Conservation (phyloP, 2,888 invertebrate species). For the Amitus sp. region DNA sequence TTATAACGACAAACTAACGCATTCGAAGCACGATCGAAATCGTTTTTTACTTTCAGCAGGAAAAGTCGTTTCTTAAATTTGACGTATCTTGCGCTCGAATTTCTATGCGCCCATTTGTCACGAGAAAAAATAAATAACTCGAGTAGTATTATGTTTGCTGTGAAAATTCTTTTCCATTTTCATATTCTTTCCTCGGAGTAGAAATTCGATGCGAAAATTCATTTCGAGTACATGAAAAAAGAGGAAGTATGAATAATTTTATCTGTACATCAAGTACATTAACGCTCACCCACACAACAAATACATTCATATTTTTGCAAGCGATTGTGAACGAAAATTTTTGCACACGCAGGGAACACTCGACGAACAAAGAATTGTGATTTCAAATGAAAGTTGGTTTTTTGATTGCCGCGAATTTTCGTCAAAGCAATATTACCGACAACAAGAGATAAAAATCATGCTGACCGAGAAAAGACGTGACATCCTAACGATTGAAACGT, state of each 20-base stretch:
- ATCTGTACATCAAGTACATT: slow-evolving; percentile 1
- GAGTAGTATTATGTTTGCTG: too few species aligned
- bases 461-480: not conserved
- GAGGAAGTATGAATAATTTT: slow-evolving; percentile 14
- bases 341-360: slow-evolving; percentile 1
- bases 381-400: not conserved
- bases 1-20: slow-evolving; percentile 12
- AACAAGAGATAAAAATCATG: too few species aligned
- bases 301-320: slow-evolving; percentile 5
- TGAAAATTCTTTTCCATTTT: not conserved
- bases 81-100: too few species aligned
- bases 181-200: slow-evolving; percentile 30
- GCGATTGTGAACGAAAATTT: not conserved
- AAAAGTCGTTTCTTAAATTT: not conserved
- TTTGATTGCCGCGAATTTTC: too few species aligned
- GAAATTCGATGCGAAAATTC: slow-evolving; percentile 13
- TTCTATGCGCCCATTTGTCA: too few species aligned
- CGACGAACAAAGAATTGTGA: not conserved
- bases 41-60: slow-evolving; percentile 6
- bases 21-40: slow-evolving; percentile 25
- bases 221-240: slow-evolving; percentile 13
- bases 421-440: too few species aligned
- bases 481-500: not conserved
- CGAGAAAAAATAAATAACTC: too few species aligned
- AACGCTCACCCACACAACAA: not conserved